A percentile compares a stretch with the other conserved stretches of the same genome.
Evolutionary conservation across 2,797 vertebrate genomes (phyloP).

Genomic region (Fringilla coelebs): DNA sequence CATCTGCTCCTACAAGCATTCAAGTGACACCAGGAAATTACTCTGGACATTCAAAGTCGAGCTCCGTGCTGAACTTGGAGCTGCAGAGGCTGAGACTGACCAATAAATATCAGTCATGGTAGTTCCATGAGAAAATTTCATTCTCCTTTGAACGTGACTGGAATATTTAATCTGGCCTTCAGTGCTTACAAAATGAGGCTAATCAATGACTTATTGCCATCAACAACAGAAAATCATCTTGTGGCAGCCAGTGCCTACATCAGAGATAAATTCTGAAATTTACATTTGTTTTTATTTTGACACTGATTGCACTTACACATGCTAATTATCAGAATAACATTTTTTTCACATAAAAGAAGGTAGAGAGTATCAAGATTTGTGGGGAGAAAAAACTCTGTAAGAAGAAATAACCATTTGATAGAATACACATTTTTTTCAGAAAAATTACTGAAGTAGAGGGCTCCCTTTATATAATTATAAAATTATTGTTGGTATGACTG

Average conservation of each 20-base stretch:
- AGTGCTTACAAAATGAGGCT: not conserved
- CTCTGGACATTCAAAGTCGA: not conserved
- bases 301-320: not conserved
- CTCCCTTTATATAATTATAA: conserved; percentile 62
- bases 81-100: not conserved
- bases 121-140: not conserved
- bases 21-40: no score
- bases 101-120: not conserved
- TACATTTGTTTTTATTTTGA: conserved; percentile 3
- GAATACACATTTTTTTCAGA: not conserved
- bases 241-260: not conserved
- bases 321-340: not conserved
- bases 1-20: not conserved
- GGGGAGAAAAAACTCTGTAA: not conserved
- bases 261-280: not conserved
- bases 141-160: not conserved
- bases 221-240: not conserved
- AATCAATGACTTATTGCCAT: not conserved
- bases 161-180: not conserved
- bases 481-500: conserved; percentile 68
- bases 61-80: not conserved
- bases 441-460: not conserved
- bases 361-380: not conserved
- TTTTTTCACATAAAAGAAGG: not conserved
- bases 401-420: not conserved